phyloP scores from a whole-genome alignment of 2,113 vertebrate species.

The Petaurus breviceps region DNA sequence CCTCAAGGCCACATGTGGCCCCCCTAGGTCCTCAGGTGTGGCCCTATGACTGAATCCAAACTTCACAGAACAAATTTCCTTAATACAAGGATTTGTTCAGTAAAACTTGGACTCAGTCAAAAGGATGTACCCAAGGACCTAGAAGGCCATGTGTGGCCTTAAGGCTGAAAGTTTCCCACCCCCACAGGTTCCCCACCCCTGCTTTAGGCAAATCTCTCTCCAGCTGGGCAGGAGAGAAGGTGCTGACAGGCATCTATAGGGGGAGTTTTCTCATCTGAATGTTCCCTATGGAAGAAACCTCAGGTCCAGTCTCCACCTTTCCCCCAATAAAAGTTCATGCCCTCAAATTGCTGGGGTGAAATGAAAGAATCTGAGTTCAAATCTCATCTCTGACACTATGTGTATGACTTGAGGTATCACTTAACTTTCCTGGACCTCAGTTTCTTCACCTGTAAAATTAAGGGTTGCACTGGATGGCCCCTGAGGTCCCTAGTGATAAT shows the following conservation, averaged over 20 bases:
- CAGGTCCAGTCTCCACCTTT: neutral
- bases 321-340: neutral
- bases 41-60: too few species aligned
- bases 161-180: too few species aligned
- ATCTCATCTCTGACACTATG: neutral
- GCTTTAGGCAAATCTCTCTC: neutral
- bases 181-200: too few species aligned
- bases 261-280: neutral
- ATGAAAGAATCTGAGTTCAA: neutral
- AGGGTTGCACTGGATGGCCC: neutral
- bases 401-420: neutral
- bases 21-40: too few species aligned
- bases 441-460: neutral
- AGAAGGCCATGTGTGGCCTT: too few species aligned
- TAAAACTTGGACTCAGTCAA: too few species aligned
- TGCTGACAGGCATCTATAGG: neutral
- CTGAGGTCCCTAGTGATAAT: neutral
- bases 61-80: too few species aligned
- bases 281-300: neutral
- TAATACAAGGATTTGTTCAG: too few species aligned
- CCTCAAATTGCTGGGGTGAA: neutral
- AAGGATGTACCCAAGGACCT: too few species aligned
- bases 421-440: neutral
- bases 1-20: too few species aligned
- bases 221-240: neutral